Evolutionary conservation across 2,888 invertebrate species (phyloP), one percentile per base, ranked within the genome.

Genomic region (Dolichopus griseipennis): DNA sequence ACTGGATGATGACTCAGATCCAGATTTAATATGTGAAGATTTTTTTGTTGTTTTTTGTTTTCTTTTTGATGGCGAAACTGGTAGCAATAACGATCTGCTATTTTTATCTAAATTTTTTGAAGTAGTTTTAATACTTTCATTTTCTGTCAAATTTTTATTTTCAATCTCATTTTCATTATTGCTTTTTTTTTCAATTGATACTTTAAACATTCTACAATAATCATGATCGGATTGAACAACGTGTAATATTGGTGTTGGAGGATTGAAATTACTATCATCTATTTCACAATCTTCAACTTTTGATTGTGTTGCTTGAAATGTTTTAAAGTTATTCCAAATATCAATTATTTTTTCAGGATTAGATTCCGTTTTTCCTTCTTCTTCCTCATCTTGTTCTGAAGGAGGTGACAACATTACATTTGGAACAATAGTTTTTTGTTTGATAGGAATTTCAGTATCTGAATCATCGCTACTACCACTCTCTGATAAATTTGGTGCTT

Each of bases 401-500:
- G 74, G 77, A 2, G 81, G 79, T 0, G 81, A 80, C 0, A 81
- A 70, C 76, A 79, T 78, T 0, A 80, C 76, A 34, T 76, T 75
- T 1, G 80, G 79, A 71, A 78, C 74, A 67, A 78, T 66, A 6
- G 73, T 70, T 66, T 72, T 72, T 63, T 73, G 72, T 71, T 75
- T 75, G 34, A 71, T 71, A 62, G 69, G 66, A 10, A 72, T 64
- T 74, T 79, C 75, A 34, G 76, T 75, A 18, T 86, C 88, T 3
- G 82, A 86, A 71, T 91, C 91, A 69, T 87, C 87, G 73, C 90
- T 90, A 71, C 90, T 91, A 74, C 92, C 93, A 77, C 92, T 92
- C 75, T 93, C 93, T 0, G 92, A 93, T 63, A 93, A 83, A 83
- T 93, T 93, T 63, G 92, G 82, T 3, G 90, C 92, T 4, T 92